Conservation (phyloP, 2,797 vertebrate genomes). For the Notamacropus eugenii region DNA sequence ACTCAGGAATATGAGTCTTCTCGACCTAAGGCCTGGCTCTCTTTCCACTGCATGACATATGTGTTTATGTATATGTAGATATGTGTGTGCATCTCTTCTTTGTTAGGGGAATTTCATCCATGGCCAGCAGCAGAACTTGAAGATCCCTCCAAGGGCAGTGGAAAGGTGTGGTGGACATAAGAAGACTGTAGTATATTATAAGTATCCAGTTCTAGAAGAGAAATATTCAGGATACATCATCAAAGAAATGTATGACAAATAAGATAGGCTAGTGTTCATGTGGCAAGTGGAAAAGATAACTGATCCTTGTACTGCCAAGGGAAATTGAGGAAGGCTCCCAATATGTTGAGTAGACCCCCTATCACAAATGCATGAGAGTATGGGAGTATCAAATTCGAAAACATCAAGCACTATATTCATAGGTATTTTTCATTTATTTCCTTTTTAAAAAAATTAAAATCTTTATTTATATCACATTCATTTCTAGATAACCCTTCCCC, state of each 20-base stretch:
- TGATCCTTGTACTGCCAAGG: too few species aligned
- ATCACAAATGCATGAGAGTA: not conserved
- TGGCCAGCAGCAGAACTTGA: not conserved
- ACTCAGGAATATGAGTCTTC: too few species aligned
- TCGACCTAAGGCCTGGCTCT: too few species aligned
- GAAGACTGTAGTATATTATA: not conserved
- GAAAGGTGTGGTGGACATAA: not conserved
- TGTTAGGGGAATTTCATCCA: too few species aligned
- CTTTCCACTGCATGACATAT: too few species aligned
- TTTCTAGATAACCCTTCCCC: too few species aligned
- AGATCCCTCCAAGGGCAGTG: not conserved
- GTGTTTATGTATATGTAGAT: too few species aligned
- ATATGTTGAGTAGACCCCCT: not conserved
- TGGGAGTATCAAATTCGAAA: not conserved
- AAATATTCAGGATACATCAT: not conserved
- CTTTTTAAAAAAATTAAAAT: too few species aligned
- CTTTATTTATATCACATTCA: too few species aligned
- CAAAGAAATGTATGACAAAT: not conserved
- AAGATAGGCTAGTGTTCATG: not conserved
- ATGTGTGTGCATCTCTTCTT: too few species aligned
- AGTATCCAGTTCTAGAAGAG: not conserved
- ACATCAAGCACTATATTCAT: not conserved
- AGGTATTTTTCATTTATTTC: too few species aligned
- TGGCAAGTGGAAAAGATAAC: not conserved
- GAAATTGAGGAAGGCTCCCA: not conserved